phyloP scores from a whole-genome alignment of 1,140 invertebrate genomes.

The Caenorhabditis remanei region DNA sequence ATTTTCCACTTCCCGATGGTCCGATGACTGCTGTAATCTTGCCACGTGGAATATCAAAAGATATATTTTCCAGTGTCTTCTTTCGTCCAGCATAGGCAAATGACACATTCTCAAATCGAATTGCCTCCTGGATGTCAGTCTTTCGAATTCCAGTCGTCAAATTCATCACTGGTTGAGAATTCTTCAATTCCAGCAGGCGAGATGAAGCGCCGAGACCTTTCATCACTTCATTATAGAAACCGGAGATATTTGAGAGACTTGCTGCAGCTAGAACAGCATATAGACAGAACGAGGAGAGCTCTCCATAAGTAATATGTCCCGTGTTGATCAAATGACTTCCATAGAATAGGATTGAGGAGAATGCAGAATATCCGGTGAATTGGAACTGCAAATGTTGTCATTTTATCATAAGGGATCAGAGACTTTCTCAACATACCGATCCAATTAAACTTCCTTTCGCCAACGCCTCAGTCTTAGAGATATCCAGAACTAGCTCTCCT shows the following conservation, averaged over 20 bases:
- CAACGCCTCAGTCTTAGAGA: conserved; percentile 29
- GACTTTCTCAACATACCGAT: background rate
- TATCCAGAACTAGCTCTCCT: conserved; percentile 22
- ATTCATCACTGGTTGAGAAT: conserved; percentile 37
- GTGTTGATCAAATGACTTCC: conserved; percentile 46
- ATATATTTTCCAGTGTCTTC: conserved; percentile 9
- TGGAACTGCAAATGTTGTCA: background rate
- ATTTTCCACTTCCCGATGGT: conserved; percentile 79
- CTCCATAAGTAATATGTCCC: conserved; percentile 29
- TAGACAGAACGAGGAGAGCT: conserved; percentile 17
- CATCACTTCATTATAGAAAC: conserved; percentile 46
- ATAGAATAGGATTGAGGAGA: conserved; percentile 24
- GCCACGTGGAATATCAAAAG: conserved; percentile 81
- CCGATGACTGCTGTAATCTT: conserved; percentile 91
- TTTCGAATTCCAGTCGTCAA: background rate
- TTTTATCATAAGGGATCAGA: background rate
- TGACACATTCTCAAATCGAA: conserved; percentile 21
- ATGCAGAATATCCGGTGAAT: conserved; percentile 45
- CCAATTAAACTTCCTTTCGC: conserved; percentile 49
- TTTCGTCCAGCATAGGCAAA: conserved; percentile 23
- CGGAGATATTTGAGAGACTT: conserved; percentile 27
- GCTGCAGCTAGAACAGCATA: conserved; percentile 38
- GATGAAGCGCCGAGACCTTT: conserved; percentile 42
- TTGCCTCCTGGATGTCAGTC: background rate
- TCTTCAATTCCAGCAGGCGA: conserved; percentile 13